Evolutionary conservation across 1,140 invertebrate species (phyloP).

Genomic region (Spodoptera litura): DNA sequence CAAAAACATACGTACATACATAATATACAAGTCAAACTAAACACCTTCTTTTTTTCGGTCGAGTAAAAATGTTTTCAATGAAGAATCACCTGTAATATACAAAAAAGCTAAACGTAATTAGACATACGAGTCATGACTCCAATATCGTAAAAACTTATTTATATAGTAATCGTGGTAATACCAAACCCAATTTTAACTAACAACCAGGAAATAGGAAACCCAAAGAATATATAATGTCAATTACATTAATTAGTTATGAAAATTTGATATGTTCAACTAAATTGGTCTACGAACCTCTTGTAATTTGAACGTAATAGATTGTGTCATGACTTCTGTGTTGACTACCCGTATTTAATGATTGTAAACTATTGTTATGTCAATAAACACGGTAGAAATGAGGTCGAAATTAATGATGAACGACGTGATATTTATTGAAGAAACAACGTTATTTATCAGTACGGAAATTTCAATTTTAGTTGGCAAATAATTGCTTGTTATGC

Average conservation of each 20-base stretch:
- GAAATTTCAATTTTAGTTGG: constrained; percentile 2
- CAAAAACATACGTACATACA: too few relatives aligned
- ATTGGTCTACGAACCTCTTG: background rate
- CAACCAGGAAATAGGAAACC: too few relatives aligned
- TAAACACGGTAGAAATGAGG: constrained; percentile 1
- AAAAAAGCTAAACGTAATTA: too few relatives aligned
- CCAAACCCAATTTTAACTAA: too few relatives aligned
- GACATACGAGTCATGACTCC: too few relatives aligned
- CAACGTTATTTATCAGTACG: constrained; percentile 6
- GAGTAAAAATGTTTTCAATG: too few relatives aligned
- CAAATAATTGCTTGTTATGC: too few relatives aligned
- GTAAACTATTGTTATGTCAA: constrained; percentile 33
- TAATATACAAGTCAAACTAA: too few relatives aligned
- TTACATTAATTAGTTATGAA: constrained; percentile 14
- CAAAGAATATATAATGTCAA: background rate
- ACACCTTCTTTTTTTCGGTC: too few relatives aligned
- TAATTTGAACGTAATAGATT: constrained; percentile 29
- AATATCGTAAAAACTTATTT: too few relatives aligned
- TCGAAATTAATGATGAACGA: constrained; percentile 10
- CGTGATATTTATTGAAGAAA: constrained; percentile 22
- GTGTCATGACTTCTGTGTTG: constrained; percentile 28
- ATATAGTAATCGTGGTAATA: too few relatives aligned
- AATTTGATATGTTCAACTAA: constrained; percentile 25
- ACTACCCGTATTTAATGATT: constrained; percentile 27
- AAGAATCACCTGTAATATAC: too few relatives aligned